phyloP scores from a whole-genome alignment of 1,140 invertebrate species.

The Hermatobates lingyangjiaoensis region DNA sequence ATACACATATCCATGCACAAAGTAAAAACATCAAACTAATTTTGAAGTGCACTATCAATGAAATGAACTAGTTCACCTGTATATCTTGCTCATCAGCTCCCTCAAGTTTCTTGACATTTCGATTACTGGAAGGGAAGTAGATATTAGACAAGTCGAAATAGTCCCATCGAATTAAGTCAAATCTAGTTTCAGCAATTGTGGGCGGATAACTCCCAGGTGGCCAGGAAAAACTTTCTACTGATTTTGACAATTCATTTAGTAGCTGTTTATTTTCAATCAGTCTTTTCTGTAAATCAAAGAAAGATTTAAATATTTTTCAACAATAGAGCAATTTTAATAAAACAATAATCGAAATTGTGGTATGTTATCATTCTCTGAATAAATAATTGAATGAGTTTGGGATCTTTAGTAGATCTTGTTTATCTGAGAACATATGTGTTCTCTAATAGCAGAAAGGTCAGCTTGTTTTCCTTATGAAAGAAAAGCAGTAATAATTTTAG shows the following conservation, averaged over 20 bases:
- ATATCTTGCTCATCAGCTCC: conserved; percentile 44
- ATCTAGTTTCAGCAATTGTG: conserved; percentile 48
- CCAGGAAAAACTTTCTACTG: conserved; percentile 36
- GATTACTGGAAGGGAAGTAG: conserved; percentile 49
- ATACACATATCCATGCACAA: background rate
- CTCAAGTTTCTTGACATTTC: conserved; percentile 32
- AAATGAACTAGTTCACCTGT: conserved; percentile 21
- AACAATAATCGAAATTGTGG: no score
- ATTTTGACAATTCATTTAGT: conserved; percentile 26
- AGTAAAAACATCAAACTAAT: background rate
- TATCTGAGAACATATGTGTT: no score
- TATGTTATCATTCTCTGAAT: no score
- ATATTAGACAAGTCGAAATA: conserved; percentile 68
- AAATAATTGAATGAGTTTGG: no score
- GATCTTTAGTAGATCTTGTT: no score
- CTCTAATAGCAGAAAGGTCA: no score
- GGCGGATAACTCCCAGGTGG: conserved; percentile 54
- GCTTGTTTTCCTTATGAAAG: no score
- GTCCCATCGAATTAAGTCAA: conserved; percentile 69
- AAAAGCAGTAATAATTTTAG: no score
- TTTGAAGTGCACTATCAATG: background rate
- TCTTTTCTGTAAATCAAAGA: conserved; percentile 1
- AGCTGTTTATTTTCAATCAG: conserved; percentile 28
- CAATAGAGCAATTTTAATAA: no score
- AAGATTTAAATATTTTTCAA: no score